Evolutionary conservation across 2,888 invertebrate species (phyloP).

Genomic region (Pristionchus fissidentatus): DNA sequence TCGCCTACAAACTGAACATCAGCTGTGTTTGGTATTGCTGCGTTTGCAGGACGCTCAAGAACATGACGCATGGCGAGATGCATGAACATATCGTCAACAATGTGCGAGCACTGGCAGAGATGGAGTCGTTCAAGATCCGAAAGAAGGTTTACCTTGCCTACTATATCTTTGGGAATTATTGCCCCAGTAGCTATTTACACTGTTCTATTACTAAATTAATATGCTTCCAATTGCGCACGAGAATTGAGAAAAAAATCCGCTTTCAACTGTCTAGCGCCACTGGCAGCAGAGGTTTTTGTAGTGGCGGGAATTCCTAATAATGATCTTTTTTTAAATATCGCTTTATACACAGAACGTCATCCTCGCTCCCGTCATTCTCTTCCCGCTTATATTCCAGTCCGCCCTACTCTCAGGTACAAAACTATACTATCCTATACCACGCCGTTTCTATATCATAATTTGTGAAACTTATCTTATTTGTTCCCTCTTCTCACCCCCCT

Average conservation of each 20-base stretch:
- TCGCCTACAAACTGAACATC: background rate
- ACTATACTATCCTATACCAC: too few relatives aligned
- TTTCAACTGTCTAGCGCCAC: too few relatives aligned
- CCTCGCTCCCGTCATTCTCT: background rate
- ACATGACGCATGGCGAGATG: conserved; percentile 39
- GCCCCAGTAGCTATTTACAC: too few relatives aligned
- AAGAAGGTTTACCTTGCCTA: too few relatives aligned
- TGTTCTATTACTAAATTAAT: too few relatives aligned
- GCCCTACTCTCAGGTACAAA: conserved; percentile 32
- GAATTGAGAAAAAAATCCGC: background rate
- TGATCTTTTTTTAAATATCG: background rate
- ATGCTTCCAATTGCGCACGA: background rate
- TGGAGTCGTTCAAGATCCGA: conserved; percentile 60
- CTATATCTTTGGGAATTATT: too few relatives aligned
- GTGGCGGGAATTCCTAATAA: too few relatives aligned
- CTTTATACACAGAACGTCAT: conserved; percentile 55
- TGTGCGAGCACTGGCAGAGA: conserved; percentile 64
- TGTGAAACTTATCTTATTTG: too few relatives aligned
- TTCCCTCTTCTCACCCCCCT: too few relatives aligned
- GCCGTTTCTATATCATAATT: too few relatives aligned
- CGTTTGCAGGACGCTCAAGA: background rate
- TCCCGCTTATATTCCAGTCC: conserved; percentile 41
- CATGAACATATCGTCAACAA: conserved; percentile 55
- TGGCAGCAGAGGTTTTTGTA: too few relatives aligned
- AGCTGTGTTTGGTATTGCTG: background rate